Conservation (phyloP, 1,140 invertebrate genomes). For the Nymphalis io region DNA sequence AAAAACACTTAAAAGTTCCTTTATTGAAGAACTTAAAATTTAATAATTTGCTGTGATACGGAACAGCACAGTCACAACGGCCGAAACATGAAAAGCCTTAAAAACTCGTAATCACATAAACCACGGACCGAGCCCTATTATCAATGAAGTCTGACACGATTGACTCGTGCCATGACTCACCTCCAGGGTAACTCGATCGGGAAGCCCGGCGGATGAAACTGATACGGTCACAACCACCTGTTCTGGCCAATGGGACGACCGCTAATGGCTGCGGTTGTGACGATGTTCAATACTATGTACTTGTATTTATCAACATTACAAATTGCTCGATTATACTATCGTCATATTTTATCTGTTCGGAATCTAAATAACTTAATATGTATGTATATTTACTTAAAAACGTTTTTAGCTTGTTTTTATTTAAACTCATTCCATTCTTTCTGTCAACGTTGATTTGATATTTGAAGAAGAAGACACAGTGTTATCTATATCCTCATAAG, state of each 20-base stretch:
- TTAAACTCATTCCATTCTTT: too few relatives aligned
- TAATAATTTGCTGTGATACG: too few relatives aligned
- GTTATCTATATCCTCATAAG: too few relatives aligned
- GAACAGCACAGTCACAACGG: neutral
- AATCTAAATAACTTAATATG: too few relatives aligned
- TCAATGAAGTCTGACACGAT: constrained; percentile 14
- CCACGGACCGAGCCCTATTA: constrained; percentile 1
- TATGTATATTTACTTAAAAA: too few relatives aligned
- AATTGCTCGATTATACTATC: too few relatives aligned
- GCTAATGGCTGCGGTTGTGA: constrained; percentile 20
- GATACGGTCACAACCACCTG: constrained; percentile 20
- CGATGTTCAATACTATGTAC: neutral
- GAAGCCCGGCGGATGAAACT: constrained; percentile 20
- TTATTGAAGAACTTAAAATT: neutral
- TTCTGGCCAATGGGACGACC: constrained; percentile 16
- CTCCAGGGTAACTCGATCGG: constrained; percentile 22
- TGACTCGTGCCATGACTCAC: constrained; percentile 23
- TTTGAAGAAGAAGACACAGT: too few relatives aligned
- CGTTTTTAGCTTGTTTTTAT: too few relatives aligned
- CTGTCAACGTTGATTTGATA: too few relatives aligned
- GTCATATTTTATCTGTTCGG: too few relatives aligned
- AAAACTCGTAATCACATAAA: constrained; percentile 11
- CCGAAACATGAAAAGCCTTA: constrained; percentile 4
- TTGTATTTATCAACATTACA: neutral
- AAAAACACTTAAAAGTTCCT: too few relatives aligned